Evolutionary conservation across 1,140 invertebrate genomes (phyloP).

Genomic region (Chironomus striatipennis): DNA sequence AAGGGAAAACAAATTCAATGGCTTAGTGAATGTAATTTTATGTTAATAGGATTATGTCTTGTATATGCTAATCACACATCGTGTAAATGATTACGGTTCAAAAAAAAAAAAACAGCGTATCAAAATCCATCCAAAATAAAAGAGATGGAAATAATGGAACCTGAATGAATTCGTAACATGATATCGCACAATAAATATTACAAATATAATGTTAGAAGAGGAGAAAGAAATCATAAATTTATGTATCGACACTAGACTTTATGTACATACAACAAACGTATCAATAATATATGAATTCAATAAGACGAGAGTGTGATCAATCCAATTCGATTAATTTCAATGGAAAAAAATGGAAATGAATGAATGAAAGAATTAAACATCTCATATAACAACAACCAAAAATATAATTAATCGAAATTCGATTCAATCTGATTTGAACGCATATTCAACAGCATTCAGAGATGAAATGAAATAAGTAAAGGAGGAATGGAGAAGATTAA

Average conservation of each 20-base stretch:
- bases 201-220: too few species aligned
- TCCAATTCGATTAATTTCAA: too few species aligned
- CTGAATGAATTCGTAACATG: neutral
- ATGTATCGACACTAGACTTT: too few species aligned
- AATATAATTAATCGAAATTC: slow-evolving; percentile 4
- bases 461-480: neutral
- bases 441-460: neutral
- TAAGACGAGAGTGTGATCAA: too few species aligned
- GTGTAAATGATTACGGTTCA: neutral
- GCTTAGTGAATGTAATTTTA: slow-evolving; percentile 19
- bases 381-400: too few species aligned
- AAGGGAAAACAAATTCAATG: neutral
- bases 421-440: neutral
- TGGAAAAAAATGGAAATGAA: too few species aligned
- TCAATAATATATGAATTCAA: too few species aligned
- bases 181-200: neutral
- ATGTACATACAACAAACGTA: too few species aligned
- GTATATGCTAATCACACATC: slow-evolving; percentile 21
- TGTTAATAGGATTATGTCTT: slow-evolving; percentile 17
- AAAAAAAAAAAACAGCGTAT: too few species aligned
- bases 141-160: neutral
- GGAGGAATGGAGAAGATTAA: neutral
- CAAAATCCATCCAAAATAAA: neutral
- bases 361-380: too few species aligned
- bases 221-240: too few species aligned